Evolutionary conservation across 1,140 invertebrate species (phyloP), one percentile per base, ranked within the genome.

Genomic region (Drosophila obscura): DNA sequence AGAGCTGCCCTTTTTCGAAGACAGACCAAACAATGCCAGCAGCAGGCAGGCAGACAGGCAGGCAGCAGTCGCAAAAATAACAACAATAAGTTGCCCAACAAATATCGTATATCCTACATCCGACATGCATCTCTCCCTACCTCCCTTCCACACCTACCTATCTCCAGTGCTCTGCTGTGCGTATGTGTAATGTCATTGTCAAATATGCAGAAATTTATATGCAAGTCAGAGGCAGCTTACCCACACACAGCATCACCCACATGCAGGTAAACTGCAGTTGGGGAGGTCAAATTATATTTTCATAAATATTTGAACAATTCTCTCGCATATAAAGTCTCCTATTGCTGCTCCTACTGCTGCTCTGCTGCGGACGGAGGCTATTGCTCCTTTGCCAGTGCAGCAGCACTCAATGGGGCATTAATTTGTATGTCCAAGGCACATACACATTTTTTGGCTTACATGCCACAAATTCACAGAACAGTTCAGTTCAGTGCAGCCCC

Each of bases 201-300:
- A 87, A 87, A 87, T 83, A 66, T 75, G 52, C 72, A 83, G 66
- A 83, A 88, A 87, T 87, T 88, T 87, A 87, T 87, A 87, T 87
- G 82, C 82, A 88, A 87, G 82, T 88, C 82, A 88, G 78, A 84
- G 52, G 4, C 5, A 55, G 64, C 77, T 63, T 65, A 87, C 65
- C 58, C 60, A 69, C 55, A 66, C 28, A 41, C 15, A 65, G 4
- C 68, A 56, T 26, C 67, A 43, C 62, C 59, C 64, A 69, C 45
- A 60, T 44, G 56, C 39, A 55, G 53, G 35, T 58, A 73, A 51
- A 67, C 57, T 71, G 53, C 67, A 75, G 51, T 77, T 55, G 48
- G 59, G 67, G 0, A 24, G 61, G 53, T 71, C 79, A 87, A 87
- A 87, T 88, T 82, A 87, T 82, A 87, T 87, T 87, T 87, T 88